Evolutionary conservation across 2,888 invertebrate genomes (phyloP), one percentile per base, ranked within the genome.

Genomic region (Agapostemon virescens): DNA sequence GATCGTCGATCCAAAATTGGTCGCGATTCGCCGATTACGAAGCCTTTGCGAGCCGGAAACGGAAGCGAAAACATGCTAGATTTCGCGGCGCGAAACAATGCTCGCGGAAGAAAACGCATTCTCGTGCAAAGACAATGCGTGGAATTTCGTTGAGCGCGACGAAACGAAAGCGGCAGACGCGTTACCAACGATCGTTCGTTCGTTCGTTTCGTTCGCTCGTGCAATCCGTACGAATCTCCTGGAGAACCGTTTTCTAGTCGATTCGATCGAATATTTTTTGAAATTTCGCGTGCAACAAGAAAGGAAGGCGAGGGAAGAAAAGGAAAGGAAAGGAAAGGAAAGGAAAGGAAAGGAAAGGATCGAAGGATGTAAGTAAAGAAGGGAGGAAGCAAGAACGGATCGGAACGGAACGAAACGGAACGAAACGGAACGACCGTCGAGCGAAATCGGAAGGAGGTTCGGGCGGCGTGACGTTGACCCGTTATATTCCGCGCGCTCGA

Each of bases 121-220:
- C 88, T 87, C 86, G 87, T 86, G 86, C 77, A 80, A 86, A 86
- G 74, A 89, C 89, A 89, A 89, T 89, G 86, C 88, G 84, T 76
- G 75, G 49, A 45, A 87, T 86, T 88, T 89, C 85, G 87, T 87
- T 82, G 85, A 85, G 83, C 70, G 73, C 83, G 67, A 55, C 82
- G 79, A 81, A 84, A 84, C 79, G 84, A 84, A 86, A 82, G 67
- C 78, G 58, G 64, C 61, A 1, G 36, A 66, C 52, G 45, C 33
- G 45, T 61, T 49, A 45, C 36, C 2, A 11, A 38, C 49, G 55
- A 55, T 26, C 26, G 23, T 64, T 67, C 61, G 30, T 45, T 49
- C 36, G 63, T 71, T 71, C 33, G n/a, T 55, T 17, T 55, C 33
- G 40, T 23, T 33, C n/a, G 23, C 63, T 42, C n/a, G n/a, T 23